Evolutionary conservation across 2,797 vertebrate genomes (phyloP).

Genomic region (Pseudochaenichthys georgianus): DNA sequence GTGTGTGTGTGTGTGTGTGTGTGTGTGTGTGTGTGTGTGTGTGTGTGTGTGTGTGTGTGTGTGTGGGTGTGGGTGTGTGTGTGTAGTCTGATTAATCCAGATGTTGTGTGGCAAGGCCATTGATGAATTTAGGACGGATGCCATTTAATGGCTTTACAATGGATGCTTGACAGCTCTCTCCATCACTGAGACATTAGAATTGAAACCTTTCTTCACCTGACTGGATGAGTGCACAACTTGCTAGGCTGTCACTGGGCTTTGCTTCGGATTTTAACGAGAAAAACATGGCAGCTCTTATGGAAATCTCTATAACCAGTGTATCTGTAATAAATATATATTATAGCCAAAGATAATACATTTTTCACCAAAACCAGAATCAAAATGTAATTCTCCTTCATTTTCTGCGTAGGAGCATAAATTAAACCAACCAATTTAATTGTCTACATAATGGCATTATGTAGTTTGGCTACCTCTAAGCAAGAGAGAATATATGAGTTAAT

Average conservation of each 20-base stretch:
- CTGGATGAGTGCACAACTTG: slow-evolving; percentile 15
- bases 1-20: not conserved
- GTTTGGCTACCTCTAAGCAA: not conserved
- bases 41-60: not conserved
- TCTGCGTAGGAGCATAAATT: no score
- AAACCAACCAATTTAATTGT: no score
- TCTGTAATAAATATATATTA: not conserved
- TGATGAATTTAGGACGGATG: slow-evolving; percentile 27
- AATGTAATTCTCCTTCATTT: no score
- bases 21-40: not conserved
- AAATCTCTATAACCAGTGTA: not conserved
- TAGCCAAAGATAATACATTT: not conserved
- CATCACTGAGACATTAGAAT: slow-evolving; percentile 25
- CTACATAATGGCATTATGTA: not conserved
- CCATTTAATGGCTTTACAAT: slow-evolving; percentile 19
- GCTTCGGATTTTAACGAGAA: not conserved
- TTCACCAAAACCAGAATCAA: no score
- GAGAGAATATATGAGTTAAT: not conserved
- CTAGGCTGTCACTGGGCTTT: slow-evolving; percentile 2
- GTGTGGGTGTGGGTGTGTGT: not conserved
- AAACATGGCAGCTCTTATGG: not conserved
- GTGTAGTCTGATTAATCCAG: not conserved
- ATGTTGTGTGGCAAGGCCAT: slow-evolving; percentile 9
- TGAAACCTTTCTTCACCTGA: slow-evolving; percentile 19
- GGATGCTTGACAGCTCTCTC: slow-evolving; percentile 32